These are phyloP conservation scores for Nesospiza acunhae DNA, from an alignment of 2,113 vertebrate genomes.

Conservation along the genomic window DNA sequence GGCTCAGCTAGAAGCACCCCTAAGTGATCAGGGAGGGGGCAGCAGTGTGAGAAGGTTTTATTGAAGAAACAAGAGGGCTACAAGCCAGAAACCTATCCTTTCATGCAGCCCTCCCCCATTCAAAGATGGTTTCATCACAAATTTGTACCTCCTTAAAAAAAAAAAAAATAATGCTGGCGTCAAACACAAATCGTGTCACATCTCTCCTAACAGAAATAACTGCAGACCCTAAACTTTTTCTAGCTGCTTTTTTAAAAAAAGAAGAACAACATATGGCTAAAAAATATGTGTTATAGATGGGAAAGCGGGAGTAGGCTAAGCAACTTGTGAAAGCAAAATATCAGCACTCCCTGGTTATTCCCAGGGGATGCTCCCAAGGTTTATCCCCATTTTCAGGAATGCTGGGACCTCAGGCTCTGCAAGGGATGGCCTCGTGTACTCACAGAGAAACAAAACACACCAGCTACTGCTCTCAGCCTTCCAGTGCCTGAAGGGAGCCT, in stretches of 20 bases:
- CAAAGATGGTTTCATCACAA: neutral
- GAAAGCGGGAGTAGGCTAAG: neutral
- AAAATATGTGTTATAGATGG: neutral
- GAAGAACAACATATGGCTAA: slow-evolving; percentile 16
- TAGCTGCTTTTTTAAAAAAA: neutral
- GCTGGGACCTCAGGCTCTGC: neutral
- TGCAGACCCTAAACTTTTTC: neutral
- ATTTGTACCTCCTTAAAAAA: slow-evolving; percentile 4
- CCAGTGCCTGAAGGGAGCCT: neutral
- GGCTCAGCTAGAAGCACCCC: neutral
- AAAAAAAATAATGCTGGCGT: slow-evolving; percentile 22
- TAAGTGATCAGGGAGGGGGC: neutral
- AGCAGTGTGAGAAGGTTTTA: neutral
- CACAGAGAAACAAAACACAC: neutral
- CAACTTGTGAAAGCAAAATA: neutral
- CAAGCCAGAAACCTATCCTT: neutral
- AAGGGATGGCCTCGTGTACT: fast-evolving
- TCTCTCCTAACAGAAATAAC: slow-evolving; percentile 21
- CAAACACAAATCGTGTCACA: neutral
- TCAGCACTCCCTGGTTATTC: neutral
- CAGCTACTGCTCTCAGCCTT: neutral
- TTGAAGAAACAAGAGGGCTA: neutral
- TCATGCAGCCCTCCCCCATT: neutral
- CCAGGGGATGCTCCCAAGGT: neutral
- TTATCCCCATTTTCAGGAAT: neutral